Evolutionary conservation across 2,888 invertebrate genomes (phyloP).

Genomic region (Pelosia muscerda): DNA sequence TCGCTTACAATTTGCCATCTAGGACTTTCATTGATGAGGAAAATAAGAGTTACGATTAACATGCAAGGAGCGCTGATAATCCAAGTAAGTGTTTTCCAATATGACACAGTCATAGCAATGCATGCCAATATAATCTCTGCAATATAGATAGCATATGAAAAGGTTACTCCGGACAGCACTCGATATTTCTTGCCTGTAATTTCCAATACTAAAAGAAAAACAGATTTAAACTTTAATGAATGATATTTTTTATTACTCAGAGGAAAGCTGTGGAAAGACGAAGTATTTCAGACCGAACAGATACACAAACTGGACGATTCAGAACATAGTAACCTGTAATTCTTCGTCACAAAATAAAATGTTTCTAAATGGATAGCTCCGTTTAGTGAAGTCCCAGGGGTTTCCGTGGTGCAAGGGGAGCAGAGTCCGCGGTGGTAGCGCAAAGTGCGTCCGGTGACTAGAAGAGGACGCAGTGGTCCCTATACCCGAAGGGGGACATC

Average conservation of each 20-base stretch:
- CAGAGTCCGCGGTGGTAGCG: too few relatives aligned
- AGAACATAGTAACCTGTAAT: neutral
- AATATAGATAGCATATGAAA: constrained; percentile 69
- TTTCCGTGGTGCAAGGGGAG: too few relatives aligned
- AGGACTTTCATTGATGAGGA: constrained; percentile 70
- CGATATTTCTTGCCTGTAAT: constrained; percentile 67
- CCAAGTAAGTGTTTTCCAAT: constrained; percentile 71
- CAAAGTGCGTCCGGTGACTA: too few relatives aligned
- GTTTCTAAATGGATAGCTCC: too few relatives aligned
- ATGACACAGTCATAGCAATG: constrained; percentile 69
- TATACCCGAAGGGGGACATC: too few relatives aligned
- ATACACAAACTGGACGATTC: neutral
- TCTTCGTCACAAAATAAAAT: neutral
- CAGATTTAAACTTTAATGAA: neutral
- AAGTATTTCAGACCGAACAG: neutral
- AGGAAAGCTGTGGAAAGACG: too few relatives aligned
- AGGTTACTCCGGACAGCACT: constrained; percentile 69
- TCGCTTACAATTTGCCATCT: constrained; percentile 76
- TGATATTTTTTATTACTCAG: neutral
- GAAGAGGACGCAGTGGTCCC: too few relatives aligned
- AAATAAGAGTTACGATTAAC: constrained; percentile 62
- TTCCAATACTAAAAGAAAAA: constrained; percentile 70
- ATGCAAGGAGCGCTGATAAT: constrained; percentile 71
- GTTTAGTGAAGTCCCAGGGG: too few relatives aligned
- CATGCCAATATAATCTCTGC: constrained; percentile 72